Base-by-base conservation (phyloP, 2,797 vertebrate species). In the Eospalax fontanierii region DNA sequence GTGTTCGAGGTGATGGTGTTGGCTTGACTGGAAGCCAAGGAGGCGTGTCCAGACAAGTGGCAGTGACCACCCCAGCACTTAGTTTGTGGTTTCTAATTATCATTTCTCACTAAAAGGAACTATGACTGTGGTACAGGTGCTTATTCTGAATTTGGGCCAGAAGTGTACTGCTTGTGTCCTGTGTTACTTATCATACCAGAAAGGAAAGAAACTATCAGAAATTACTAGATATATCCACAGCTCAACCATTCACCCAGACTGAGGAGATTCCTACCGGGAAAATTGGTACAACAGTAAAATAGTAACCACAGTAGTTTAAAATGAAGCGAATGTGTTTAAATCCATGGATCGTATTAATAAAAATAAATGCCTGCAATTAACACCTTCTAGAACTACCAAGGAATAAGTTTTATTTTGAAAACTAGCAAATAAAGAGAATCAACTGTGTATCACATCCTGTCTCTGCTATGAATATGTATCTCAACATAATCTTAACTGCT, bases 361-460 rank as follows among this genome's bases (percentile, higher is more conserved):
- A 87, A 88, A 82, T 73, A 87, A 89, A 71, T 35, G 74, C 28
- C 57, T 19, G 8, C 79, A 59, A 85, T 40, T 82, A 38, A 38
- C n/a, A 74, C 16, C 59, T 93, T 88, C 80, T 88, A 78, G 87
- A 40, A 78, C 43, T 84, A 43, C 65, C 46, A 65, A n/a, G 43
- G 61, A 86, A 85, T 82, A 93, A 87, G n/a, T n/a, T 93, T 73
- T 89, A 50, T 68, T 95, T 91, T 93, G 38, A 89, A 95, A 89
- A 79, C 50, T 87, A 86, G 28, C 50, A 75, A 90, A 65, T 90
- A 74, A 38, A 95, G 61, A 76, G 76, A 93, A 89, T 80, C 15
- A 75, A 82, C 76, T 28, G 61, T 66, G 66, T 79, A 63, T 30
- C 14, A 19, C 78, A 57, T n/a, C 7, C 21, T 94, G 3, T 87